Percentiles rank a stretch among this genome's conserved stretches.
phyloP scores from a whole-genome alignment of 2,113 vertebrate genomes.

The Campylomormyrus numenius region DNA sequence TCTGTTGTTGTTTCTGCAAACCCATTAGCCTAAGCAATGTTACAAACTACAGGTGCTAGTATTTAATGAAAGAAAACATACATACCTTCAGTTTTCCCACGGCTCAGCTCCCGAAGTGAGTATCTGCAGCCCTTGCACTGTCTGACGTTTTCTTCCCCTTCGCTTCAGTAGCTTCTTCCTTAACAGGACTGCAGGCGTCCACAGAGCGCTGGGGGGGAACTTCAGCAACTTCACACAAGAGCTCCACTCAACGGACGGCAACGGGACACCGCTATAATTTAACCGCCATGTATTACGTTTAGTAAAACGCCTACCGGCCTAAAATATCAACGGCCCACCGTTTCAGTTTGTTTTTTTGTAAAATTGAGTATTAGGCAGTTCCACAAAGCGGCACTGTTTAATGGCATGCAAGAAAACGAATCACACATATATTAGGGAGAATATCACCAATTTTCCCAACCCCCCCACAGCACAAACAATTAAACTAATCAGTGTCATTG shows the following conservation, averaged over 20 bases:
- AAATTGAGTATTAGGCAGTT: not conserved
- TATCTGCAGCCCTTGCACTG: not conserved
- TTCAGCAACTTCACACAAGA: constrained; percentile 35
- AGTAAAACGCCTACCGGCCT: not conserved
- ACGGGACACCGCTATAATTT: not conserved
- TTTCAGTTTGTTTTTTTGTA: not conserved
- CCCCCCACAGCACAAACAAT: not conserved
- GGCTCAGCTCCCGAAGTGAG: not conserved
- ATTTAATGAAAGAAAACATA: not conserved
- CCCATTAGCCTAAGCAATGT: not conserved
- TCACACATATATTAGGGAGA: not conserved
- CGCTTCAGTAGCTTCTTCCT: constrained; percentile 29
- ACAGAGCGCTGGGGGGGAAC: not conserved
- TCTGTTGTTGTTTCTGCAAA: not conserved
- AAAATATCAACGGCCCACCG: not conserved
- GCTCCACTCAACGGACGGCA: constrained; percentile 39
- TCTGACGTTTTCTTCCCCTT: constrained; percentile 34
- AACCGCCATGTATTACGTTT: not conserved
- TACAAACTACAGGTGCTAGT: not conserved
- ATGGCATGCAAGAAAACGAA: not conserved
- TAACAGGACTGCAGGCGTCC: constrained; percentile 8
- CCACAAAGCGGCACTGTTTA: not conserved
- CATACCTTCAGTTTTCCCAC: not conserved
- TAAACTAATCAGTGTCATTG: not conserved
- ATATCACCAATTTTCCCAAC: not conserved